These are phyloP conservation scores for Neodon shergylaensis DNA, from an alignment of 2,113 vertebrate genomes.

Conservation along the genomic window DNA sequence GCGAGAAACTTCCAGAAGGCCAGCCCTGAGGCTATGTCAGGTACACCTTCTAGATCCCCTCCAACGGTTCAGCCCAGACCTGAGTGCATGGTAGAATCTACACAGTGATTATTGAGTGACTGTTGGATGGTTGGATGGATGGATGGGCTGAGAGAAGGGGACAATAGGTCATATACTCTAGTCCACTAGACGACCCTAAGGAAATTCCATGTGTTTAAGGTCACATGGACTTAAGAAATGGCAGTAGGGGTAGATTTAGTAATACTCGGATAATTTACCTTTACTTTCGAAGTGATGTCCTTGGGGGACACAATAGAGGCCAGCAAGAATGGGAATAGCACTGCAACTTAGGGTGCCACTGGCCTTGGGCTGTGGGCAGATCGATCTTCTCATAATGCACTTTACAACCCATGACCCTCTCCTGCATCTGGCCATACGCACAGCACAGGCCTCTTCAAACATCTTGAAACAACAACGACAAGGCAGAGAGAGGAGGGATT, in stretches of 20 bases:
- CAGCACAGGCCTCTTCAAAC: neutral
- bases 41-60: neutral
- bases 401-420: neutral
- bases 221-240: neutral
- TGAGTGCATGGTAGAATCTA: neutral
- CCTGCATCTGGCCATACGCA: neutral
- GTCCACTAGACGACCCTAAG: neutral
- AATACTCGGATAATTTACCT: neutral
- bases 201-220: neutral
- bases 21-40: no score
- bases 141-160: neutral
- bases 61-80: neutral
- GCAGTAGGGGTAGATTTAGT: neutral
- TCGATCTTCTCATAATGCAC: neutral
- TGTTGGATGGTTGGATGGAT: neutral
- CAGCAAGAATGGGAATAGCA: neutral
- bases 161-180: neutral
- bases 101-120: neutral
- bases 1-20: neutral
- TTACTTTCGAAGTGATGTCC: neutral
- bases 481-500: neutral
- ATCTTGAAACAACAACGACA: neutral
- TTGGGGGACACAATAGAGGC: neutral
- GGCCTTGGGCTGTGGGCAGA: neutral
- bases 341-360: neutral